Evolutionary conservation across 2,797 vertebrate genomes (phyloP), one percentile per base, ranked within the genome.

Genomic region (Pithecia hirsuta): DNA sequence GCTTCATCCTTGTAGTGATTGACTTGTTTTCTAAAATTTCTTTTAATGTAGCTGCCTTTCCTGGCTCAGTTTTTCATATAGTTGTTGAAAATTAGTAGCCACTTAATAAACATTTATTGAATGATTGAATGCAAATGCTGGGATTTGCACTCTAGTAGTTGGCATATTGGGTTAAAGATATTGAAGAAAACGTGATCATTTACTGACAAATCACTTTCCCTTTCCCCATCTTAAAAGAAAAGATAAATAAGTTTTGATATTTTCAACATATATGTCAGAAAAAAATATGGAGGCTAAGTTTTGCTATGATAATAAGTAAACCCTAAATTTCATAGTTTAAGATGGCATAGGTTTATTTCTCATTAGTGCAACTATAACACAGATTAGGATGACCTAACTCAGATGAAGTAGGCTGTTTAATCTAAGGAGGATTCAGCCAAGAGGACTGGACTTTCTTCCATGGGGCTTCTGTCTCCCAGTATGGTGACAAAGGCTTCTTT

Each of bases 31-130:
- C 39, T 79, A 64, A 85, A 36, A 70, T 89, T 48, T 61, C n/a
- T 89, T 75, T 70, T 48, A 30, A 46, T 24, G 19, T 48, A 28
- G 3, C 39, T 91, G 5, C 19, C 24, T 64, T 64, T 17, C 1
- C 19, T 2, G 19, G 13, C 22, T 55, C 30, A 55, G 36, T 33
- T 89, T 39, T 78, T 79, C 22, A 20, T 41, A 41, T 36, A 13
- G 24, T 72, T 41, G 44, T 1, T 82, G 22, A 41, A 14, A 74
- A 26, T 50, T 50, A 95, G 72, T 81, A 67, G 46, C 39, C 67
- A 57, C 15, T 72, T 72, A 89, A 59, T 39, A 95, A 93, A 50
- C 4, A 30, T 90, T 50, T 88, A n/a, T 41, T 64, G 52, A 44
- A 76, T 14, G 19, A 91, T 5, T 85, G 5, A 44, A 72, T 26